Evolutionary conservation across 2,888 invertebrate species (phyloP), one percentile per base, ranked within the genome.

Genomic region (Caenorhabditis wallacei): DNA sequence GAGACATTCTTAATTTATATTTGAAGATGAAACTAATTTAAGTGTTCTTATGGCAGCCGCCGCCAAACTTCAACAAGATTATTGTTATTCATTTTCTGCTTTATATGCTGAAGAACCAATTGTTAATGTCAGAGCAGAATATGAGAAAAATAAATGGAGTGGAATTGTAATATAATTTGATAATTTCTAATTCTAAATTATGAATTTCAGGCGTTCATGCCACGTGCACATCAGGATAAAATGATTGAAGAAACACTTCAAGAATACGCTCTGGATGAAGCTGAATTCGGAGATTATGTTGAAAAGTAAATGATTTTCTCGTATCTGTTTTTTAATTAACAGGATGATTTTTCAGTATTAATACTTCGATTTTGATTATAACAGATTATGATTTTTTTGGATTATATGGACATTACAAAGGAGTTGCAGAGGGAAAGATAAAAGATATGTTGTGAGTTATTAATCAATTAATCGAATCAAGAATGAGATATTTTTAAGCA

Each of bases 31-130:
- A 18, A 18, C 8, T n/a, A 48, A 18, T 75, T 75, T 5, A 48
- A 75, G 75, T 48, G 61, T 69, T 13, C 66, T 76, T n/a, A 53
- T 69, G 1, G 68, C 76, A 5, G 35, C 68, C 0, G 76, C 76
- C 0, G 76, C 11, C n/a, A 59, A 37, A 16, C 48, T 76, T 4
- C 59, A 30, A 20, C 26, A 40, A 8, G 68, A 76, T 3, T 59
- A 37, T 24, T 76, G 76, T n/a, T 61, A n/a, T 16, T 35, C 24
- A 2, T 76, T 76, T 18, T 26, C 30, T 2, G 18, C 11, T 1
- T 18, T 76, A 4, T 68, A 53, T 35, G 20, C 68, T 16, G 61
- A 68, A 43, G 53, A 76, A 13, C 68, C 76, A n/a, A 43, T 76
- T 13, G 13, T 35, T 1, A 26, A 76, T 26, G 30, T 69, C 13